phyloP scores from a whole-genome alignment of 2,113 vertebrate species.

The Phyllostomus hastatus region DNA sequence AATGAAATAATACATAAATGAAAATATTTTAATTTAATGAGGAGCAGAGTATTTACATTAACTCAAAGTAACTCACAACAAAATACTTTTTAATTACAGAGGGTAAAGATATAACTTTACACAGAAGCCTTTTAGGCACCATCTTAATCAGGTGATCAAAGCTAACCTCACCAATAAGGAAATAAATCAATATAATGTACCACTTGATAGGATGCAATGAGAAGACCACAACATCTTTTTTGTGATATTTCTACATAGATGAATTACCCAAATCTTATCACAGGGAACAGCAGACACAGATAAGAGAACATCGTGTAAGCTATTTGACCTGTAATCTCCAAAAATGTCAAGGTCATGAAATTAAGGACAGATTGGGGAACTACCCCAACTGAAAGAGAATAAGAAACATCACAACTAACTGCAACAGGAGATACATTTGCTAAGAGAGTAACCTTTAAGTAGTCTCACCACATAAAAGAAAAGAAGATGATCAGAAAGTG shows the following conservation, averaged over 20 bases:
- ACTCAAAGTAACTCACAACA: not conserved
- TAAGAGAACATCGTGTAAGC: not conserved
- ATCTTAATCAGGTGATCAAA: not conserved
- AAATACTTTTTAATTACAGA: not conserved
- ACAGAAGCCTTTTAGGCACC: not conserved
- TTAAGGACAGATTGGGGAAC: not conserved
- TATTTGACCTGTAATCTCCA: not conserved
- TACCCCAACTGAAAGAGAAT: not conserved
- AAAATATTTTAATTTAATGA: not conserved
- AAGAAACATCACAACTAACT: not conserved
- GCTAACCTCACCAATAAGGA: not conserved
- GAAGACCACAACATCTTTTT: not conserved
- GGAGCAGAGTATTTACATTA: not conserved
- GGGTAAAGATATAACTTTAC: not conserved
- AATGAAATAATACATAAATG: not conserved
- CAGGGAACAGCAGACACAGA: not conserved
- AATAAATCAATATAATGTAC: not conserved
- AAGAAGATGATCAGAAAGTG: not conserved
- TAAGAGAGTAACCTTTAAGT: not conserved
- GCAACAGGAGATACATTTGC: not conserved
- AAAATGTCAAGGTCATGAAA: not conserved
- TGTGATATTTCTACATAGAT: not conserved
- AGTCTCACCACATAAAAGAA: not conserved
- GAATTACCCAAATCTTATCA: not conserved
- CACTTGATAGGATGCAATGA: not conserved